These are phyloP conservation scores for Drosophila ezoana DNA, from an alignment of 2,888 invertebrate species.

Conservation along the genomic window DNA sequence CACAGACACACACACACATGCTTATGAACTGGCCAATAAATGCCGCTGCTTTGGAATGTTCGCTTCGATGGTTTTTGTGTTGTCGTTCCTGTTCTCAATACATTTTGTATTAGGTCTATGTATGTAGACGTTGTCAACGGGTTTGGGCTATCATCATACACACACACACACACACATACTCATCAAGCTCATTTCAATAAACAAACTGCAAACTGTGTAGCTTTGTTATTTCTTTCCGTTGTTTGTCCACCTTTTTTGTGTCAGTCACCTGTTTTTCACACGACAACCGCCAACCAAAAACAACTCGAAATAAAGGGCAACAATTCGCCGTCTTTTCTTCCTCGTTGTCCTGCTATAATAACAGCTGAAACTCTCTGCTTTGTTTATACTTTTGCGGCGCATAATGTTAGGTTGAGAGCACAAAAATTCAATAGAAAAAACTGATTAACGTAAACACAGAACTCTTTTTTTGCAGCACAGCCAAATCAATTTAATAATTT, in stretches of 20 bases:
- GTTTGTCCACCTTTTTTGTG: constrained; percentile 56
- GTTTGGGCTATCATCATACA: constrained; percentile 56
- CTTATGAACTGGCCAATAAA: constrained; percentile 35
- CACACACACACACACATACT: constrained; percentile 25
- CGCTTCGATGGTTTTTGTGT: constrained; percentile 32
- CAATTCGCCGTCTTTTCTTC: constrained; percentile 52
- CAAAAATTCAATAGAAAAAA: constrained; percentile 1
- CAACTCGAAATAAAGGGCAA: constrained; percentile 23
- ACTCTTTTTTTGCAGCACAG: no score
- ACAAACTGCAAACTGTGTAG: constrained; percentile 32
- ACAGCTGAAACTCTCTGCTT: constrained; percentile 48
- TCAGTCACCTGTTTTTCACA: constrained; percentile 72
- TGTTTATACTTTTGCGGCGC: constrained; percentile 43
- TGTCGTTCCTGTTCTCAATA: constrained; percentile 65
- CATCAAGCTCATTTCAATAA: constrained; percentile 34
- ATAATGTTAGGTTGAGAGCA: constrained; percentile 23
- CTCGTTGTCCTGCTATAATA: constrained; percentile 10
- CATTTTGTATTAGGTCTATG: constrained; percentile 58
- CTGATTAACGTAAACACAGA: not conserved
- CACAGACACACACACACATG: constrained; percentile 3
- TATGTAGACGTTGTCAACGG: constrained; percentile 65
- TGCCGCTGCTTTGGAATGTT: constrained; percentile 56
- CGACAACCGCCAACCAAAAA: constrained; percentile 42
- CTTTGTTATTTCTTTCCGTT: constrained; percentile 63
- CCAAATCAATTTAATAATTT: no score